A percentile compares a stretch with the other conserved stretches of the same genome.
Evolutionary conservation across 2,888 invertebrate genomes (phyloP).

Genomic region (Mimumesa dahlbomi): DNA sequence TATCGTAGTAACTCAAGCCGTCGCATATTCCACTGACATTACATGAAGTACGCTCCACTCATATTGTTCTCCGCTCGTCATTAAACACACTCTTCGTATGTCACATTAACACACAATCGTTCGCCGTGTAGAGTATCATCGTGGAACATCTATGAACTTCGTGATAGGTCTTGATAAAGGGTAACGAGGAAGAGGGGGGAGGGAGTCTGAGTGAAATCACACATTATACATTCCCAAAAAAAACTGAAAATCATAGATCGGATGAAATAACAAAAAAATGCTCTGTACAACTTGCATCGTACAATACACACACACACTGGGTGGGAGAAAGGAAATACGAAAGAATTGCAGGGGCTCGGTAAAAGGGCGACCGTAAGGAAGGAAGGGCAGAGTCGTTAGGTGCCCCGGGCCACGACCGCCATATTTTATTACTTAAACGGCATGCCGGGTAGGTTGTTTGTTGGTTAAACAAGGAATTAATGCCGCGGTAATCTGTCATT

Average conservation of each 20-base stretch:
- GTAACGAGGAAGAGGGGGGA: no score
- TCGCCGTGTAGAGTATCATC: no score
- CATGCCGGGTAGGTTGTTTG: slow-evolving; percentile 72
- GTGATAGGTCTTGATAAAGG: no score
- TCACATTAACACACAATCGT: no score
- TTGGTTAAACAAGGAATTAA: slow-evolving; percentile 76
- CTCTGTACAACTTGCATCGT: background rate
- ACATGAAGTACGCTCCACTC: no score
- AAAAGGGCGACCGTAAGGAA: slow-evolving; percentile 39
- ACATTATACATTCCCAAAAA: no score
- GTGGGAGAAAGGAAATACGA: slow-evolving; percentile 20
- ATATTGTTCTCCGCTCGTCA: no score
- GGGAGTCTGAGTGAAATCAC: no score
- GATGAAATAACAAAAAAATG: background rate
- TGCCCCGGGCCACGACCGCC: slow-evolving; percentile 64
- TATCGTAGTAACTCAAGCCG: no score
- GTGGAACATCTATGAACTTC: no score
- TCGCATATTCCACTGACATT: no score
- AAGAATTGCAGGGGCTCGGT: slow-evolving; percentile 25
- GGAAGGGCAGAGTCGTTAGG: slow-evolving; percentile 51
- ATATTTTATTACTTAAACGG: slow-evolving; percentile 76
- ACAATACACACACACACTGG: slow-evolving; percentile 3
- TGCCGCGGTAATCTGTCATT: slow-evolving; percentile 74
- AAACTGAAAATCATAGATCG: background rate
- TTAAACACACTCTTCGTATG: no score